Evolutionary conservation across 2,888 invertebrate species (phyloP), one percentile per base, ranked within the genome.

Genomic region (Polyommatus icarus): DNA sequence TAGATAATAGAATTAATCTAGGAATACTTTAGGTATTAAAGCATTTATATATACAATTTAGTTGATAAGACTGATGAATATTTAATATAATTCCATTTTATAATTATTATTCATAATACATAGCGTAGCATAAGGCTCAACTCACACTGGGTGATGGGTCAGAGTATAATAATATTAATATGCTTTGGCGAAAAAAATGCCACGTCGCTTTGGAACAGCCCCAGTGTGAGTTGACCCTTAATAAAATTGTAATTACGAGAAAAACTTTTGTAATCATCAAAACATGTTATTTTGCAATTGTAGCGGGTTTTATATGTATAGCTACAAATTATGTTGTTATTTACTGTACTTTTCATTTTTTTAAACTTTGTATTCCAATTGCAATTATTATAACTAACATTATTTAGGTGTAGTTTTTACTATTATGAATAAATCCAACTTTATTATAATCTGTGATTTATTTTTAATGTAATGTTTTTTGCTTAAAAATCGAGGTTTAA

Each of bases 41-140:
- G 57, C 50, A 57, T 76, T 76, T 76, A 76, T 76, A 76, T 76
- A 76, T 29, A 76, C 76, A 57, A 76, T 57, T 54, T 57, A 76
- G 76, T 57, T 29, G 32, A n/a, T 76, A 67, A 67, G 67, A 67
- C 67, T 67, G 67, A 67, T 15, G 15, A 67, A 6, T 67, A 67
- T 29, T 61, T n/a, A n/a, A n/a, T n/a, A n/a, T n/a, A n/a, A 67
- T 32, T 67, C 29, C 32, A 67, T 67, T 67, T 32, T 29, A 61
- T 29, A 61, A 67, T 67, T 29, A 67, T 67, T 29, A 5, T 67
- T 18, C 29, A 29, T 29, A 12, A 67, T 67, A 3, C 6, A 15
- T 32, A 29, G 29, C 67, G 10, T 67, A 67, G 1, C 29, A 10
- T 10, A 46, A 12, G 46, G 46, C 0, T 46, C 46, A 46, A 46